Evolutionary conservation across 2,797 vertebrate genomes (phyloP).

Genomic region (Miopithecus talapoin): DNA sequence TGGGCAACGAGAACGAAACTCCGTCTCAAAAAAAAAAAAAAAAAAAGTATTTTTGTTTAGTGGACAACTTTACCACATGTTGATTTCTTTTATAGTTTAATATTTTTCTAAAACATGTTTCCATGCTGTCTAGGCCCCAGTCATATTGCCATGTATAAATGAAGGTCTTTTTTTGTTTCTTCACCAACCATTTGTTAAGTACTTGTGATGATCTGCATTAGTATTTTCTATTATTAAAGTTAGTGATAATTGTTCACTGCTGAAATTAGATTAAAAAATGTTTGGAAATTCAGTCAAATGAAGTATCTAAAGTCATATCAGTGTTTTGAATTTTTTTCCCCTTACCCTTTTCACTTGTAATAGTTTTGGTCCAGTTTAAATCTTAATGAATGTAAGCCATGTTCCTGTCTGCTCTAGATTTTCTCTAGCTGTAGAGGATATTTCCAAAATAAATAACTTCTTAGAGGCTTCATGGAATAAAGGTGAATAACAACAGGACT

Average conservation of each 20-base stretch:
- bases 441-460: constrained; percentile 5
- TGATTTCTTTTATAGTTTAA: neutral
- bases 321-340: neutral
- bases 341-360: neutral
- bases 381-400: neutral
- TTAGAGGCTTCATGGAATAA: neutral
- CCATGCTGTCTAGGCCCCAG: neutral
- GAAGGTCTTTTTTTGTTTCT: neutral
- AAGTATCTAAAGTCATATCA: neutral
- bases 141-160: neutral
- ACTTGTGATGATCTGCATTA: neutral
- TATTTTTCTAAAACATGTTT: neutral
- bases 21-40: no score
- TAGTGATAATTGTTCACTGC: neutral
- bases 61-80: neutral
- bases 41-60: neutral
- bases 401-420: neutral
- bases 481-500: neutral
- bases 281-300: neutral
- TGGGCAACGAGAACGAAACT: no score
- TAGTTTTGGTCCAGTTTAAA: neutral
- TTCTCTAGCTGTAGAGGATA: neutral
- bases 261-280: neutral
- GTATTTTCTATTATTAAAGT: neutral
- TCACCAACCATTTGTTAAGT: neutral